Evolutionary conservation across 2,888 invertebrate genomes (phyloP).

Genomic region (Rhimphoctona megacephalus): DNA sequence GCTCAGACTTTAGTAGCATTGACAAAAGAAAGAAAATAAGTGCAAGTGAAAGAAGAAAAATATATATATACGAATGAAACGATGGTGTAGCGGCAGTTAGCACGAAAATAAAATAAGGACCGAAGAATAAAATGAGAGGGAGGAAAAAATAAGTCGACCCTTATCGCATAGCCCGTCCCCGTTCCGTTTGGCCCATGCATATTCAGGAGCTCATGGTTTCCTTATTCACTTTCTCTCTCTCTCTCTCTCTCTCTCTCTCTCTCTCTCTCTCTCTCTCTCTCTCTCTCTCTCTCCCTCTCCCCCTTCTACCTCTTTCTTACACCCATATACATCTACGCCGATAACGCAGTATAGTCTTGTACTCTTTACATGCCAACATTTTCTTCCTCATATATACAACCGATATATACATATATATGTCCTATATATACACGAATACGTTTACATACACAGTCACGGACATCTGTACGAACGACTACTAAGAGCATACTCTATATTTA

Average conservation of each 20-base stretch:
- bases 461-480: conserved; percentile 71
- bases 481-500: conserved; percentile 79
- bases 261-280: conserved; percentile 55
- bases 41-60: conserved; percentile 12
- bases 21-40: conserved; percentile 47
- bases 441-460: conserved; percentile 59
- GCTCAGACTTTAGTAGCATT: conserved; percentile 37
- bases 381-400: conserved; percentile 45
- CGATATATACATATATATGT: background rate
- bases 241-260: conserved; percentile 67
- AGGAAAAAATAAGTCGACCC: conserved; percentile 84
- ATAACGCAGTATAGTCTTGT: conserved; percentile 47
- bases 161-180: conserved; percentile 82
- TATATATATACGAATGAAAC: conserved; percentile 14
- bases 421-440: conserved; percentile 17
- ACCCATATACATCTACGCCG: conserved; percentile 60
- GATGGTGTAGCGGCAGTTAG: conserved; percentile 80
- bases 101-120: conserved; percentile 83
- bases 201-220: conserved; percentile 79
- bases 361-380: conserved; percentile 56
- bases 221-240: conserved; percentile 69
- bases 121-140: conserved; percentile 81
- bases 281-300: conserved; percentile 1
- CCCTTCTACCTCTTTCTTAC: conserved; percentile 70
- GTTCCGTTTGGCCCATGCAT: conserved; percentile 83